Conservation (phyloP, 2,113 vertebrate species). For the Ellobius talpinus region DNA sequence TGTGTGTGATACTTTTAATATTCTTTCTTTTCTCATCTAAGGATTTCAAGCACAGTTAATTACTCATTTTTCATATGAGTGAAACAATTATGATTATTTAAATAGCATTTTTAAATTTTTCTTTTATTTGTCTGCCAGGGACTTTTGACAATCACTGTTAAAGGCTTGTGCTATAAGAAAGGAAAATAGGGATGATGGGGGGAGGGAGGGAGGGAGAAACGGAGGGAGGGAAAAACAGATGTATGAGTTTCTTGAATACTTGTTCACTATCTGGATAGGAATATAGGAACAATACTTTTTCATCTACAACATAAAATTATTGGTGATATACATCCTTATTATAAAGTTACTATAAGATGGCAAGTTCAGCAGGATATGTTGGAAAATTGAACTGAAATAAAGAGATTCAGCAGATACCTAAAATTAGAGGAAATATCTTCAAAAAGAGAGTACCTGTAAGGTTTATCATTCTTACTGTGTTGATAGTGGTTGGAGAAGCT, state of each 20-base stretch:
- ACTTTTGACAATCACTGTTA: background rate
- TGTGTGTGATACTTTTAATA: slow-evolving; percentile 37
- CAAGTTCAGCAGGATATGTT: background rate
- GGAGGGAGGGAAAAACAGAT: background rate
- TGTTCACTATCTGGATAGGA: background rate
- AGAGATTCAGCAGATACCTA: background rate
- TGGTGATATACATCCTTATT: background rate
- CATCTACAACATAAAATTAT: background rate
- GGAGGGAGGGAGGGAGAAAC: background rate
- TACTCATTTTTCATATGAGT: slow-evolving; percentile 58
- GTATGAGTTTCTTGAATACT: background rate
- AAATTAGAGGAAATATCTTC: background rate
- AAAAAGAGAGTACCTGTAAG: background rate
- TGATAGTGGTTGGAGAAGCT: background rate
- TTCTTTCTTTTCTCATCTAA: slow-evolving; percentile 62
- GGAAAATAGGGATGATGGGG: background rate
- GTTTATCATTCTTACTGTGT: background rate
- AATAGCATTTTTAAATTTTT: background rate
- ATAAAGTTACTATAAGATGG: background rate
- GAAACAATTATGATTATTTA: fast-evolving
- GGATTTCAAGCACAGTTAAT: slow-evolving; percentile 58
- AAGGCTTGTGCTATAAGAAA: slow-evolving; percentile 28
- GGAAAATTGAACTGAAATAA: background rate
- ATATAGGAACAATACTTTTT: background rate
- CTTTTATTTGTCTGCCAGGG: slow-evolving; percentile 25